Percentiles rank a stretch among this genome's conserved stretches.
Evolutionary conservation across 2,888 invertebrate genomes (phyloP).

Genomic region (Neocrepidodera transversa): DNA sequence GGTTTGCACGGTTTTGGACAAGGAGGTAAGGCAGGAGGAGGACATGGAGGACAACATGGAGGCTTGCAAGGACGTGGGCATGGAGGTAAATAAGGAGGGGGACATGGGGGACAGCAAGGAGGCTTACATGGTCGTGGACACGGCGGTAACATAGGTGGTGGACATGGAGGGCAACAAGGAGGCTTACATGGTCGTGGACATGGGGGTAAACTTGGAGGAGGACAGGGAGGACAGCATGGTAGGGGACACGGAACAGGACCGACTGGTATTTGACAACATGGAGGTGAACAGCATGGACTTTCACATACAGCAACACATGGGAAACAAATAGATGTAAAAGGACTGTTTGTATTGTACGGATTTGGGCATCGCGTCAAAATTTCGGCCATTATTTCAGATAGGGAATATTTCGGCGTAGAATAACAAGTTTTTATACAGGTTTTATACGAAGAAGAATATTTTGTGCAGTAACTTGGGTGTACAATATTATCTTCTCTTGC

Average conservation of each 20-base stretch:
- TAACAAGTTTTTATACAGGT: too few species aligned
- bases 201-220: background rate
- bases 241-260: background rate
- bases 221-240: background rate
- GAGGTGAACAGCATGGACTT: background rate
- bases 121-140: background rate
- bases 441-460: background rate
- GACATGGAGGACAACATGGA: background rate
- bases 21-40: background rate
- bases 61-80: background rate
- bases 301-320: background rate
- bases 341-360: too few species aligned
- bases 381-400: too few species aligned
- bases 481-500: too few species aligned
- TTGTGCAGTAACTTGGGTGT: background rate
- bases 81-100: background rate
- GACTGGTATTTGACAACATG: conserved; percentile 4
- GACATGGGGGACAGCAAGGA: background rate
- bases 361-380: too few species aligned
- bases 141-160: background rate
- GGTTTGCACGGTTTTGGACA: background rate
- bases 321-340: too few species aligned
- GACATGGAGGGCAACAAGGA: background rate
- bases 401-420: too few species aligned
- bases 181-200: background rate